These are phyloP conservation scores for Mesitornis unicolor DNA, from an alignment of 2,113 vertebrate species.

Conservation along the genomic window DNA sequence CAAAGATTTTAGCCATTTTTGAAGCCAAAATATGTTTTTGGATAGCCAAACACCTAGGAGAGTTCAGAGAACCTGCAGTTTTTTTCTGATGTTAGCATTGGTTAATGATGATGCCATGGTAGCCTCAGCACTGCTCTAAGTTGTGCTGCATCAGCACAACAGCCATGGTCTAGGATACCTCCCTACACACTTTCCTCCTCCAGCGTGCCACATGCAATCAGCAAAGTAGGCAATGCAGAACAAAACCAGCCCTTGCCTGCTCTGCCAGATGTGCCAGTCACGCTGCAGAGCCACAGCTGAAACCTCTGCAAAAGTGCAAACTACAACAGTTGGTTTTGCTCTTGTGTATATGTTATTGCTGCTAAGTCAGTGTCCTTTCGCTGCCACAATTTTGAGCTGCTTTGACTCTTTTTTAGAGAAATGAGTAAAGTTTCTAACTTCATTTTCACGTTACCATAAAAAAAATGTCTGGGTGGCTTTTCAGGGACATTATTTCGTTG, in stretches of 20 bases:
- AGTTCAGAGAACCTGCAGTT: not conserved
- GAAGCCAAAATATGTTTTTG: not conserved
- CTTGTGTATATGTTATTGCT: not conserved
- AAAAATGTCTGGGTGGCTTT: not conserved
- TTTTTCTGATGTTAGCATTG: not conserved
- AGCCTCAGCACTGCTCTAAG: not conserved
- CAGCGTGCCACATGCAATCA: rapidly evolving
- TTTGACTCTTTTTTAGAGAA: not conserved
- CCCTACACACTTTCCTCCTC: rapidly evolving
- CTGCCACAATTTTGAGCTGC: not conserved
- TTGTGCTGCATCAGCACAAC: not conserved
- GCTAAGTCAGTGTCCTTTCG: not conserved
- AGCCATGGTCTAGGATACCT: rapidly evolving
- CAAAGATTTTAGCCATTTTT: not conserved
- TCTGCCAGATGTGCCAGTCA: not conserved
- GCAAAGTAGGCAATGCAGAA: not conserved
- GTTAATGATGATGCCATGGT: not conserved
- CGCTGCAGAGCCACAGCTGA: not conserved
- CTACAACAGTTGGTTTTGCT: not conserved
- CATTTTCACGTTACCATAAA: not conserved
- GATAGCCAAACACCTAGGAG: not conserved
- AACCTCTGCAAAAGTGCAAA: not conserved
- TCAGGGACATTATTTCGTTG: not conserved
- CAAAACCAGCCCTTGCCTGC: not conserved
- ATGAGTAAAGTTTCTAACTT: not conserved